Conservation (phyloP, 2,113 vertebrate genomes). For the Triplophysa rosa region DNA sequence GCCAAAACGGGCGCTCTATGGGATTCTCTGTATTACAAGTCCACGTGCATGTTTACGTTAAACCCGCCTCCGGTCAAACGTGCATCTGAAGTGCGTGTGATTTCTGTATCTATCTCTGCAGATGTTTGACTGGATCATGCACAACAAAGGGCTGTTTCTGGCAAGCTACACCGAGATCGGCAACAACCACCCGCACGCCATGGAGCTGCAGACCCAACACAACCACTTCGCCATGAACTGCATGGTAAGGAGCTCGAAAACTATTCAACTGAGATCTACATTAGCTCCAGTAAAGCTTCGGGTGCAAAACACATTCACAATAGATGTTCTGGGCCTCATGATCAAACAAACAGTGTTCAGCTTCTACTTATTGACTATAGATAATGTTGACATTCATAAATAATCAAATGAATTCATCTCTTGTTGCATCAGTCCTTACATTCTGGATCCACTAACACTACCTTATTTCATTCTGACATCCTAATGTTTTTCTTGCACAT, state of each 20-base stretch:
- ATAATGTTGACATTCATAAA: background rate
- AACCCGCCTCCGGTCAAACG: background rate
- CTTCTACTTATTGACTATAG: background rate
- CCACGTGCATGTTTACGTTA: slow-evolving; percentile 7
- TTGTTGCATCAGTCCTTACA: background rate
- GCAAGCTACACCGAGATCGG: slow-evolving; percentile 98
- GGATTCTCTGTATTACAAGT: slow-evolving; percentile 6
- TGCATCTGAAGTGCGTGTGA: slow-evolving; percentile 33
- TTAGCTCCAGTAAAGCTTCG: background rate
- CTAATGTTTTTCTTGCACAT: background rate
- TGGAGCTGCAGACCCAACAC: slow-evolving; percentile 99
- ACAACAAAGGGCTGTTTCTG: slow-evolving; percentile 99
- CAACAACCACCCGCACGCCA: slow-evolving; percentile 92
- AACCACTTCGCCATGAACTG: slow-evolving; percentile 99
- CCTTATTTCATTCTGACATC: background rate
- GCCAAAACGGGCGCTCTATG: background rate
- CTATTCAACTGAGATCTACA: background rate
- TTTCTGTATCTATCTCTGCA: slow-evolving; percentile 59
- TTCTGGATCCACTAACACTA: background rate
- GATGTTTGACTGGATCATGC: slow-evolving; percentile 99
- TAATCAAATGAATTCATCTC: no score
- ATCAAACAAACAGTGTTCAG: no score
- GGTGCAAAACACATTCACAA: no score
- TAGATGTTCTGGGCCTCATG: no score
- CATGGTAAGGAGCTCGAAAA: slow-evolving; percentile 84